These are phyloP conservation scores for Amphipoea oculea DNA, from an alignment of 2,888 invertebrate species.

Conservation along the genomic window DNA sequence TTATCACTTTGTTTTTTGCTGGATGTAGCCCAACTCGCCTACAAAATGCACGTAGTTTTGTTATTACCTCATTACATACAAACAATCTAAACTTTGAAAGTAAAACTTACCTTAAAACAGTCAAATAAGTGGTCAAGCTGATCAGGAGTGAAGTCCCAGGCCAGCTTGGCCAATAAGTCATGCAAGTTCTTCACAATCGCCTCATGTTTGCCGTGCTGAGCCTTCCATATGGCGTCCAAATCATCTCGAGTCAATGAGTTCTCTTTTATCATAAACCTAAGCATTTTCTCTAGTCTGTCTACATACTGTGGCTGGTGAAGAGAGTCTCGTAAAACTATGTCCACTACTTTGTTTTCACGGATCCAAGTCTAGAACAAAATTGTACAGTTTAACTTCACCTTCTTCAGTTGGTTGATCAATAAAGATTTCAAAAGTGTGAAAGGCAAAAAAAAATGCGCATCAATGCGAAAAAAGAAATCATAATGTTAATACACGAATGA, in stretches of 20 bases:
- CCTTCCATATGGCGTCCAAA: conserved; percentile 98
- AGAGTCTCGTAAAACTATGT: conserved; percentile 98
- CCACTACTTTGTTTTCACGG: conserved; percentile 98
- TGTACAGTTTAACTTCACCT: not conserved
- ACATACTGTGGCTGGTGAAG: conserved; percentile 99
- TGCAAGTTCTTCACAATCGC: conserved; percentile 99
- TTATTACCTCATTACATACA: not conserved
- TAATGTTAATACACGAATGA: not conserved
- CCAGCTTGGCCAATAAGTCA: conserved; percentile 98
- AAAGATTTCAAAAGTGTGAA: not conserved
- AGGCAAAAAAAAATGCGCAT: not conserved
- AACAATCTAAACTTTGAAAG: no score
- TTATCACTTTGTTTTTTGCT: conserved; percentile 99
- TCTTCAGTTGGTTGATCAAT: not conserved
- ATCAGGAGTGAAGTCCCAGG: conserved; percentile 99
- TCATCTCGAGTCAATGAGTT: conserved; percentile 96
- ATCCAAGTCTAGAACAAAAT: conserved; percentile 95
- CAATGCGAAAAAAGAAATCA: not conserved
- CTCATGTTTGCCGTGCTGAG: conserved; percentile 99
- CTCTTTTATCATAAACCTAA: conserved; percentile 99
- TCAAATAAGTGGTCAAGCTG: conserved; percentile 99
- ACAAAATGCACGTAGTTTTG: conserved; percentile 61
- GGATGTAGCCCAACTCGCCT: conserved; percentile 98
- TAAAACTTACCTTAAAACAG: conserved; percentile 95
- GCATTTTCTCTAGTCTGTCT: conserved; percentile 98